Evolutionary conservation across 2,888 invertebrate species (phyloP).

Genomic region (Smittia sp.): DNA sequence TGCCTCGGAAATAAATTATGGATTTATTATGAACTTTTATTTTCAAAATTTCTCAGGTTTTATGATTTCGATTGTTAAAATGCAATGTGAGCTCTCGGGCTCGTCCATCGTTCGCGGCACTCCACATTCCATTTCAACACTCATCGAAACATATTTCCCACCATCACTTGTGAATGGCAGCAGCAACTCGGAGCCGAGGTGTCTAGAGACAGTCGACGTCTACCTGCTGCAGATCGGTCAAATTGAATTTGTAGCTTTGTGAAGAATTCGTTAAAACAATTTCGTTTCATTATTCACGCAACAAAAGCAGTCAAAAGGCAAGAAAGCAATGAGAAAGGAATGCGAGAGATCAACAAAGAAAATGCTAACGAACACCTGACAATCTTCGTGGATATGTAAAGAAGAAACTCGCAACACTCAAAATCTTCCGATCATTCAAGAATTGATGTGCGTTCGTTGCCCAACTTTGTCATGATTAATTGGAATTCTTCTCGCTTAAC

Average conservation of each 20-base stretch:
- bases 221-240: slow-evolving; percentile 35
- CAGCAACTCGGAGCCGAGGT: slow-evolving; percentile 28
- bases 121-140: background rate
- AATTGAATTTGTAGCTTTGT: slow-evolving; percentile 25
- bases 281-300: slow-evolving; percentile 36
- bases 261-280: slow-evolving; percentile 37
- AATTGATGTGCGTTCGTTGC: slow-evolving; percentile 17
- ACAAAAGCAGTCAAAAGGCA: slow-evolving; percentile 29
- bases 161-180: background rate
- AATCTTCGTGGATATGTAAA: slow-evolving; percentile 26
- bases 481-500: slow-evolving; percentile 30
- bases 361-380: slow-evolving; percentile 41
- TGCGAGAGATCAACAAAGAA: slow-evolving; percentile 36
- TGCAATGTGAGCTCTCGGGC: slow-evolving; percentile 7
- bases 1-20: background rate
- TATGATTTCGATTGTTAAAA: slow-evolving; percentile 33
- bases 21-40: background rate
- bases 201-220: slow-evolving; percentile 23
- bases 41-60: background rate
- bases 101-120: background rate
- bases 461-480: slow-evolving; percentile 39
- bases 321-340: slow-evolving; percentile 27
- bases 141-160: background rate
- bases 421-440: slow-evolving; percentile 34
- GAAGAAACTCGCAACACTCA: slow-evolving; percentile 3